Conservation (phyloP, 2,888 invertebrate species). For the Julus scandinavius region DNA sequence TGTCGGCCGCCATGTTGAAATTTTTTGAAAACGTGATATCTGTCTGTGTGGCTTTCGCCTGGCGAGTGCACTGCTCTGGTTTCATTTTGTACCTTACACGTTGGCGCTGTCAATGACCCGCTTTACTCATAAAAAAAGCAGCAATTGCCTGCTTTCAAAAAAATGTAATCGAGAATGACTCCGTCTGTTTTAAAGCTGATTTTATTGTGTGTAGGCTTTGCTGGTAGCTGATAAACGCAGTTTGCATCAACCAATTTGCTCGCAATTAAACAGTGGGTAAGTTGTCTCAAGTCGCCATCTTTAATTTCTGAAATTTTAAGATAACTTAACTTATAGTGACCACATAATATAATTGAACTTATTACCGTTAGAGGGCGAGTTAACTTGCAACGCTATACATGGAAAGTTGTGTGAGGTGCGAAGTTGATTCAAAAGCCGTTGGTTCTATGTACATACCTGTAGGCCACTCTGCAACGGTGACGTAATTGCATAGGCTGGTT, state of each 20-base stretch:
- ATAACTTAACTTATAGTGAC: too few relatives aligned
- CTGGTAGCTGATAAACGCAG: too few relatives aligned
- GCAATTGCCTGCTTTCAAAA: not conserved
- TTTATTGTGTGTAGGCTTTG: not conserved
- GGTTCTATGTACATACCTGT: not conserved
- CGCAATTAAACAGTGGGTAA: too few relatives aligned
- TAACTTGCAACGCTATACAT: too few relatives aligned
- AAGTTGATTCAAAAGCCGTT: not conserved
- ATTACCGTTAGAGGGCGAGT: too few relatives aligned
- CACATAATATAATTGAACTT: too few relatives aligned
- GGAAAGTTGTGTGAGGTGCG: too few relatives aligned
- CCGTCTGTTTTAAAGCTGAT: not conserved
- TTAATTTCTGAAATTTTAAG: too few relatives aligned
- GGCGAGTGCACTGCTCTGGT: slow-evolving; percentile 9
- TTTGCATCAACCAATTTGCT: too few relatives aligned
- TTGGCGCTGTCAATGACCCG: slow-evolving; percentile 10
- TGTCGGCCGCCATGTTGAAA: not conserved
- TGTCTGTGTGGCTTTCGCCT: not conserved
- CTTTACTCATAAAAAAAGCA: slow-evolving; percentile 5
- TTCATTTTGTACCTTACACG: not conserved
- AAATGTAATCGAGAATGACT: not conserved
- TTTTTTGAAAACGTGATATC: slow-evolving; percentile 2
- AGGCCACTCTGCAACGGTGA: not conserved
- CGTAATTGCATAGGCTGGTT: not conserved
- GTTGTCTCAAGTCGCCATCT: too few relatives aligned